A percentile compares a stretch with the other conserved stretches of the same genome.
These are phyloP conservation scores for Prunella himalayana DNA, from an alignment of 2,113 vertebrate species.

Conservation along the genomic window DNA sequence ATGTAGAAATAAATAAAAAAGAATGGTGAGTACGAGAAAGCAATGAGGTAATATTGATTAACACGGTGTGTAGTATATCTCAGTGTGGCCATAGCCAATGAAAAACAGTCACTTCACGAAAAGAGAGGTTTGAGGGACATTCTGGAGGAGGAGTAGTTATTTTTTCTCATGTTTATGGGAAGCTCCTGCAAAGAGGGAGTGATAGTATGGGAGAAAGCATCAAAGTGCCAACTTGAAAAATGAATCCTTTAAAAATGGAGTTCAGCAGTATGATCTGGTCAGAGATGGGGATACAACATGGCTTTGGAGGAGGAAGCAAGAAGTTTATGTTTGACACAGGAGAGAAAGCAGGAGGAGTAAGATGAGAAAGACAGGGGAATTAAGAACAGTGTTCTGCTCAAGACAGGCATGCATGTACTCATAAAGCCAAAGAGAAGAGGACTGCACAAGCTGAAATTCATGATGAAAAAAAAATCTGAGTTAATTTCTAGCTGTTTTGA, in stretches of 20 bases:
- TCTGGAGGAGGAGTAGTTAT: slow-evolving; percentile 36
- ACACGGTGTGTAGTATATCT: neutral
- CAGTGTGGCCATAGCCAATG: neutral
- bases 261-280: neutral
- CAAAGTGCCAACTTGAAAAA: slow-evolving; percentile 60
- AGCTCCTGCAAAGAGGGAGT: slow-evolving; percentile 33
- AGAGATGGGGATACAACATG: neutral
- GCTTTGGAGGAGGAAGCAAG: slow-evolving; percentile 21
- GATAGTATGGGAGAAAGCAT: slow-evolving; percentile 45
- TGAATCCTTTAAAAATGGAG: slow-evolving; percentile 25
- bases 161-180: slow-evolving; percentile 52
- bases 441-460: neutral
- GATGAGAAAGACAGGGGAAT: neutral
- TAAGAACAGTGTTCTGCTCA: neutral
- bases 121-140: slow-evolving; percentile 26
- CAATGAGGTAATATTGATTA: slow-evolving; percentile 37
- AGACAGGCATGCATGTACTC: neutral
- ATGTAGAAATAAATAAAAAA: slow-evolving; percentile 47
- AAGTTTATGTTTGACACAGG: slow-evolving; percentile 17
- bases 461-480: neutral
- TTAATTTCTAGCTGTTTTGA: neutral
- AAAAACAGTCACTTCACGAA: slow-evolving; percentile 24
- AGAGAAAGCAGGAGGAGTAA: neutral
- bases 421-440: neutral
- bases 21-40: neutral